A percentile compares a stretch with the other conserved stretches of the same genome.
phyloP scores from a whole-genome alignment of 2,888 invertebrate genomes.

The Lasioglossum vierecki region DNA sequence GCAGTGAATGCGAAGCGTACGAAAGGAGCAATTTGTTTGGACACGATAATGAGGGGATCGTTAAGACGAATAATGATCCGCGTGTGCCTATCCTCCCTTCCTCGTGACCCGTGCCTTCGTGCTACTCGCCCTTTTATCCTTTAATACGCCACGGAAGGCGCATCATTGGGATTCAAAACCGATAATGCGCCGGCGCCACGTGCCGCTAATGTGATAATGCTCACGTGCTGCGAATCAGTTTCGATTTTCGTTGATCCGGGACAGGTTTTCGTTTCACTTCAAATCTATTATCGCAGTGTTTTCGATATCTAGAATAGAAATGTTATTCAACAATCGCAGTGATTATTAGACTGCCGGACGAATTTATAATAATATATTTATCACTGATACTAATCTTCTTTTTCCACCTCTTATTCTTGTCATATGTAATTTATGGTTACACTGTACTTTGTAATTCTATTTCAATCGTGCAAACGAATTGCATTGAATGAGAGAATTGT shows the following conservation, averaged over 20 bases:
- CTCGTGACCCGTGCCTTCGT: conserved; percentile 47
- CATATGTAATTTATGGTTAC: too few species aligned
- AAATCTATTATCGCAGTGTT: background rate
- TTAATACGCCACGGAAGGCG: conserved; percentile 43
- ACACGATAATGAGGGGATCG: conserved; percentile 81
- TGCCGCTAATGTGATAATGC: conserved; percentile 58
- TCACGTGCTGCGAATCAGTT: conserved; percentile 53
- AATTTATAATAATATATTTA: too few species aligned
- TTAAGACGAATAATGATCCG: conserved; percentile 69
- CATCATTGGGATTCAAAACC: conserved; percentile 50
- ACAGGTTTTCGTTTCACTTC: background rate
- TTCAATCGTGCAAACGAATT: too few species aligned
- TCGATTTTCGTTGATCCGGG: background rate
- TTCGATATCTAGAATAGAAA: background rate
- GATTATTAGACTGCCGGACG: too few species aligned
- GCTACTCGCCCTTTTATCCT: conserved; percentile 58
- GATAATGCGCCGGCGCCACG: conserved; percentile 62
- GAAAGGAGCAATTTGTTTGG: conserved; percentile 79
- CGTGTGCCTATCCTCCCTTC: conserved; percentile 69
- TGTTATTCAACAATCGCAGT: background rate
- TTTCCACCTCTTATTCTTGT: too few species aligned
- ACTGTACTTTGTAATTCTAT: too few species aligned
- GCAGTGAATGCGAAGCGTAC: conserved; percentile 1
- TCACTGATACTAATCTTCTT: too few species aligned
- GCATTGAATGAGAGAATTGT: too few species aligned